phyloP scores from a whole-genome alignment of 1,140 invertebrate genomes.

The Nebria ingens region DNA sequence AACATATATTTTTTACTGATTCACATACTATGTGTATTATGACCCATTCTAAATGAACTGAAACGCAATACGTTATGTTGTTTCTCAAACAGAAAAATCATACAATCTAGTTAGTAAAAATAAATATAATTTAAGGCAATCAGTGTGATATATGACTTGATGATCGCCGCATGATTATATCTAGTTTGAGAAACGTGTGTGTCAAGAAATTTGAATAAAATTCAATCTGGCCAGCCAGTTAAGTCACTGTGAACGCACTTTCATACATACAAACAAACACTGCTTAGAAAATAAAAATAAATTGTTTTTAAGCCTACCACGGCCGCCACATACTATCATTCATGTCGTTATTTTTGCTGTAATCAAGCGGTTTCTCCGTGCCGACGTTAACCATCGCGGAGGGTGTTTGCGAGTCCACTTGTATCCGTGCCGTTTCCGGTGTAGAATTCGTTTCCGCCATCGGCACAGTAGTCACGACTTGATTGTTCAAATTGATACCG shows the following conservation, averaged over 20 bases:
- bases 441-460: slow-evolving; percentile 14
- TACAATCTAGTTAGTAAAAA: no score
- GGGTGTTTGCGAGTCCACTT: slow-evolving; percentile 7
- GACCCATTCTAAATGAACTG: no score
- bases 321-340: slow-evolving; percentile 29
- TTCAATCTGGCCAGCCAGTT: not conserved
- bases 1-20: no score
- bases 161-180: not conserved
- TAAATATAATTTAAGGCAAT: not conserved
- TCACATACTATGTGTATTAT: no score
- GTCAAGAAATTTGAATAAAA: slow-evolving; percentile 1
- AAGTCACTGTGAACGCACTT: not conserved
- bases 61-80: no score
- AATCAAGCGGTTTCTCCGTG: slow-evolving; percentile 26
- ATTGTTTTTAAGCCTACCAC: slow-evolving; percentile 22
- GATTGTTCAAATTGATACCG: slow-evolving; percentile 29
- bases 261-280: not conserved
- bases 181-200: not conserved
- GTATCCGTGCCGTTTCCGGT: slow-evolving; percentile 12
- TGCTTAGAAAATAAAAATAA: not conserved
- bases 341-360: slow-evolving; percentile 25
- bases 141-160: not conserved
- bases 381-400: not conserved
- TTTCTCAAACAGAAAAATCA: no score
- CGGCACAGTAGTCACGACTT: slow-evolving; percentile 11